Conservation (phyloP, 1,140 invertebrate genomes). For the Aphaenogaster floridana region DNA sequence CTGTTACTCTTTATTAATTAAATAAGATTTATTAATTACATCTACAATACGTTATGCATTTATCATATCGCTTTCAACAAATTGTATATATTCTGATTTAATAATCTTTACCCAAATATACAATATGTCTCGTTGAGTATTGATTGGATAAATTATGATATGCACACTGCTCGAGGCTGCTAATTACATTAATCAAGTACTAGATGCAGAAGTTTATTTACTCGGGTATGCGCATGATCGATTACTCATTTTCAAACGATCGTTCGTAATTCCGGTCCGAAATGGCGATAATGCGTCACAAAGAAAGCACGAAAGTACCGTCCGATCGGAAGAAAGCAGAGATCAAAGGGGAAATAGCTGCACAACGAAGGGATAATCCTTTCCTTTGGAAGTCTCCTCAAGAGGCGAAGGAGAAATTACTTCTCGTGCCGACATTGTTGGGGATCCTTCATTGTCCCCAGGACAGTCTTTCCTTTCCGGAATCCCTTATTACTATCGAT, state of each 20-base stretch:
- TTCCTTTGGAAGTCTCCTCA: neutral
- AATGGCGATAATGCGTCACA: neutral
- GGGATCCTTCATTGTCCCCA: slow-evolving; percentile 33
- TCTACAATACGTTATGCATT: neutral
- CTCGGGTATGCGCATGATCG: neutral
- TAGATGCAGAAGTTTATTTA: slow-evolving; percentile 38
- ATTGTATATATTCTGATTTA: neutral
- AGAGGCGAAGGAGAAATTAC: slow-evolving; percentile 62
- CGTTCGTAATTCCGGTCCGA: slow-evolving; percentile 23
- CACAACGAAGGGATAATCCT: slow-evolving; percentile 41
- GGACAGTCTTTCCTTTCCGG: slow-evolving; percentile 23
- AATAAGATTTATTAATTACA: neutral
- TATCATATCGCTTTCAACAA: neutral
- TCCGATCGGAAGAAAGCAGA: slow-evolving; percentile 6
- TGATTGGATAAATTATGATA: slow-evolving; percentile 28
- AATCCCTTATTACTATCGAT: slow-evolving; percentile 35
- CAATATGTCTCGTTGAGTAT: neutral
- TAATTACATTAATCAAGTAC: slow-evolving; percentile 36
- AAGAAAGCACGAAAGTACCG: neutral
- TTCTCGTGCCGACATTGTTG: slow-evolving; percentile 53
- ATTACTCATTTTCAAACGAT: slow-evolving; percentile 26
- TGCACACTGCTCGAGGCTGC: neutral
- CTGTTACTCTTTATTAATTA: neutral
- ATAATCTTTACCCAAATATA: slow-evolving; percentile 11
- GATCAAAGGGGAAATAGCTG: neutral